Evolutionary conservation across 2,888 invertebrate genomes (phyloP), one percentile per base, ranked within the genome.

Genomic region (Epistrophe eligans): DNA sequence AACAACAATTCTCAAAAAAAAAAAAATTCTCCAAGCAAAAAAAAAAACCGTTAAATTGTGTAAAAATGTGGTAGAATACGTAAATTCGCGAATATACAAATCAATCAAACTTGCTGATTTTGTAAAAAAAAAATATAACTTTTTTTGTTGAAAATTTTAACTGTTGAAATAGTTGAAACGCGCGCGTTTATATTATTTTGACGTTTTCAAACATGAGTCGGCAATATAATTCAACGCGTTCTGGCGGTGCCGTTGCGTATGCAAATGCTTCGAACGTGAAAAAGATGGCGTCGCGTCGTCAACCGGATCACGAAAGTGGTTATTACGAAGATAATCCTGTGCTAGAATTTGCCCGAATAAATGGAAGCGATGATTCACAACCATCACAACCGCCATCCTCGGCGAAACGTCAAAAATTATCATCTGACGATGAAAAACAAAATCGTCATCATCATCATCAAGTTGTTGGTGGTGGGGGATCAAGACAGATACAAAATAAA

Each of bases 261-360:
- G 17, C 50, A 19, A 82, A 79, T 52, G 66, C 48, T 62, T 77
- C 60, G 70, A 89, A 80, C 73, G 50, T 62, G 13, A 89, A 89
- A 84, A 94, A 94, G 91, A 95, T 95, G 95, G 94, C 94, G 91
- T 93, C 94, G 89, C 94, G 95, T 89, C 95, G 95, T 90, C 95
- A 95, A 90, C 94, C 95, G 89, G 95, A 95, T 90, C 96, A 97
- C 94, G 97, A 97, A 94, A 97, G 97, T 92, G 97, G 97, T 88
- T 97, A 96, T 92, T 97, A 96, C 94, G 97, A 97, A 93, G 96
- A 96, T 89, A 95, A 95, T 60, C 70, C 83, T 10, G 84, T 77
- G 19, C 52, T 71, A 19, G 89, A 89, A 10, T 84, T 67, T 17
- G 89, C 88, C 13, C 84, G 71, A 13, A n/a, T 72, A 40, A 70